Evolutionary conservation across 2,113 vertebrate genomes (phyloP).

Genomic region (Marmota flaviventris): DNA sequence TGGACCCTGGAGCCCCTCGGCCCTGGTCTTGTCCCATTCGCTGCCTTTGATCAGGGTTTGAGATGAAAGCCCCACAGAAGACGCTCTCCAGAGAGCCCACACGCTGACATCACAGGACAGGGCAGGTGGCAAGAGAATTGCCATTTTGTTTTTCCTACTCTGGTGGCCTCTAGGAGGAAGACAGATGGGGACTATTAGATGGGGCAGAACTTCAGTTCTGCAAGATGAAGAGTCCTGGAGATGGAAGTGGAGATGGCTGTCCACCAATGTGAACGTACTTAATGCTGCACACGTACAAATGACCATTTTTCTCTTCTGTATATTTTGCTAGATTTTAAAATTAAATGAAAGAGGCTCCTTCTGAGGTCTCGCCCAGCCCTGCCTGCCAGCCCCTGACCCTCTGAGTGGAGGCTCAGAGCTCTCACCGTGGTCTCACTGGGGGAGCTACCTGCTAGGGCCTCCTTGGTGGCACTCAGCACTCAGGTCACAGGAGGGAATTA

Average conservation of each 20-base stretch:
- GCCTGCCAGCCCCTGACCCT: too few species aligned
- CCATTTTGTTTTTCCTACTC: neutral
- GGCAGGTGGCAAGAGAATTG: neutral
- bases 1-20: neutral
- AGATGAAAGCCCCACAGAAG: neutral
- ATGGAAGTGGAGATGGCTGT: accelerated
- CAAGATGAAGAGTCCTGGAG: neutral
- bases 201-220: neutral
- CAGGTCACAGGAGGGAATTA: neutral
- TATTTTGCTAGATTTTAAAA: neutral
- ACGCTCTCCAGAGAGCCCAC: neutral
- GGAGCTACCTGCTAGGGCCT: neutral
- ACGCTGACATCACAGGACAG: accelerated
- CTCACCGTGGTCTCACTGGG: accelerated
- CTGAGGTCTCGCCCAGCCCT: accelerated
- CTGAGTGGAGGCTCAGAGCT: neutral
- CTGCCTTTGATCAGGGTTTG: neutral
- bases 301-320: neutral
- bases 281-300: neutral
- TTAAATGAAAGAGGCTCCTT: neutral
- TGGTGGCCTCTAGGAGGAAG: neutral
- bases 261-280: accelerated
- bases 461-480: accelerated
- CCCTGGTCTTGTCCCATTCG: neutral
- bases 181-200: accelerated